Evolutionary conservation across 2,113 vertebrate species (phyloP), one percentile per base, ranked within the genome.

Genomic region (Agapornis roseicollis): DNA sequence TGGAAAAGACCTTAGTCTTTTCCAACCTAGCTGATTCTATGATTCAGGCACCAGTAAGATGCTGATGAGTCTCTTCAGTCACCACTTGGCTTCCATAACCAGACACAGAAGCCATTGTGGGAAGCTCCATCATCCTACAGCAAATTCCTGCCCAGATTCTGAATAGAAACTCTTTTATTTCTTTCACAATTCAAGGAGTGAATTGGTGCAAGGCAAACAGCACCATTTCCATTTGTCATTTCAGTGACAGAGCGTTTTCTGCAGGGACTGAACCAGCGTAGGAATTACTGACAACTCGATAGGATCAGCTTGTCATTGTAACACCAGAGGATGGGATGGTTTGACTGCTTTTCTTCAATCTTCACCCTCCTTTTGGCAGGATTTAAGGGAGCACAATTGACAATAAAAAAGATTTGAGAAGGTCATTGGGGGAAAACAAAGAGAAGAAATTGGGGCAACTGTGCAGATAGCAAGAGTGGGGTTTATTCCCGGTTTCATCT

Each of bases 401-500:
- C 28, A 77, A 61, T 64, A 56, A 73, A 93, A 85, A 49, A 42
- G 53, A 47, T 46, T 85, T 88, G 23, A 68, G 78, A 63, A 80
- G 68, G 25, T 37, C 39, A 58, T 8, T n/a, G 79, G 84, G 80
- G 89, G 18, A 44, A 72, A 29, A 60, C 46, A 52, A 25, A 41
- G 22, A 35, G 66, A 50, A 64, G n/a, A 8, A 14, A 3, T 53
- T 61, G 52, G 33, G 4, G 24, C 37, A 47, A 65, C 77, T 87
- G 64, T 41, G 35, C 68, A 81, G 90, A 94, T 92, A 94, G 29
- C 29, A 33, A 77, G 53, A 89, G 87, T 85, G 82, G 81, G 70
- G 93, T 89, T 63, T 86, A 86, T 92, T 95, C 93, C 74, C 88
- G 80, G 8, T 94, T 95, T 91, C 14, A 63, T 89, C 89, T 70